phyloP scores from a whole-genome alignment of 2,113 vertebrate genomes.

The Nycticebus coucang region DNA sequence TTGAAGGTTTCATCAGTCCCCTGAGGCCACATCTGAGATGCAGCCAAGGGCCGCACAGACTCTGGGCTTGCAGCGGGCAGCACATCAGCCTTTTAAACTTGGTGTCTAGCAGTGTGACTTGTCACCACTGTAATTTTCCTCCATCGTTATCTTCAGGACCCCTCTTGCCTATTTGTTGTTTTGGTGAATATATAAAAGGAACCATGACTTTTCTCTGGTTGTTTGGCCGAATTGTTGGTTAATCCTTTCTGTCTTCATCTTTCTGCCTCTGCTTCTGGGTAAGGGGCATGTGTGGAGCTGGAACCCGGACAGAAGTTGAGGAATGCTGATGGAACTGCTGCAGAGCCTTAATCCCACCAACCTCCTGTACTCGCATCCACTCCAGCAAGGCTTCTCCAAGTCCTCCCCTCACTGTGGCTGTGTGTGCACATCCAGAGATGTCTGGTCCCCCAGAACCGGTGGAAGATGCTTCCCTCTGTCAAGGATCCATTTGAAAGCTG shows the following conservation, averaged over 20 bases:
- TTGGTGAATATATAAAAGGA: neutral
- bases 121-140: neutral
- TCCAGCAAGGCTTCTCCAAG: neutral
- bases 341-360: neutral
- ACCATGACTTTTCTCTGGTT: neutral
- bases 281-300: neutral
- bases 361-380: neutral
- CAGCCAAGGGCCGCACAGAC: neutral
- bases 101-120: neutral
- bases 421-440: neutral
- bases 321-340: neutral
- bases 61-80: neutral
- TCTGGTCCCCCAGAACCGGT: neutral
- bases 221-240: neutral
- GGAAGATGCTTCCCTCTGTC: neutral
- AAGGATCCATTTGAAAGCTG: neutral
- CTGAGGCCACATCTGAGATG: neutral
- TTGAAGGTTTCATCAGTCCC: neutral
- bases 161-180: neutral
- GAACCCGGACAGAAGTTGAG: neutral
- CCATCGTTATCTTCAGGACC: neutral
- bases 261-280: neutral
- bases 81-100: neutral
- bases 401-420: neutral
- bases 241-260: neutral